Evolutionary conservation across 2,797 vertebrate species (phyloP).

Genomic region (Pristis pectinata): DNA sequence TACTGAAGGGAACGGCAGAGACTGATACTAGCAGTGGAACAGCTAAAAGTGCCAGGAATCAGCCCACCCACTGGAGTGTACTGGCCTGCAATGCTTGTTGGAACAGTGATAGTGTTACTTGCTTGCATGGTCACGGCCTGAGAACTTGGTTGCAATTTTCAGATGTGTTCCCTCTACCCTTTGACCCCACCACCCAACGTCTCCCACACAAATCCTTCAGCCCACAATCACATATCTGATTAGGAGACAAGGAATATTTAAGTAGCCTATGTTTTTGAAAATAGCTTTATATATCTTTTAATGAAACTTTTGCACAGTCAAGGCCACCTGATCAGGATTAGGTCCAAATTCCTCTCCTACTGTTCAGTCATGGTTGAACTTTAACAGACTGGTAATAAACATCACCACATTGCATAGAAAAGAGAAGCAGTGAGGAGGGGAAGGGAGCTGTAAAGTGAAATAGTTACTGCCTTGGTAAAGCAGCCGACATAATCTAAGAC

Average conservation of each 20-base stretch:
- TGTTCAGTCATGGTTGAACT: not conserved
- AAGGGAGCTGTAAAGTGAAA: not conserved
- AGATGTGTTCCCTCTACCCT: not conserved
- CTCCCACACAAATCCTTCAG: not conserved
- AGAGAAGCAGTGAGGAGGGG: not conserved
- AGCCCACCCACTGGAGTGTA: not conserved
- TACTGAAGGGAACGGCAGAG: not conserved
- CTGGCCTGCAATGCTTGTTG: not conserved
- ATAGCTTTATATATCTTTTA: not conserved
- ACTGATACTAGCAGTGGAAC: not conserved
- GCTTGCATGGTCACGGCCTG: not conserved
- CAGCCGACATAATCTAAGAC: no score
- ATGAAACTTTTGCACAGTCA: not conserved
- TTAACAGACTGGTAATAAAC: constrained; percentile 27
- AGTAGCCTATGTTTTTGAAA: not conserved
- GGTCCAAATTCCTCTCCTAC: constrained; percentile 27
- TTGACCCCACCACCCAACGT: not conserved
- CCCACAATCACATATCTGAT: not conserved
- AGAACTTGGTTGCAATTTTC: constrained; percentile 16
- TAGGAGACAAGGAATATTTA: not conserved
- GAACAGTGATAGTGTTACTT: not conserved
- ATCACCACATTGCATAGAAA: not conserved
- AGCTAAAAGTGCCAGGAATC: not conserved
- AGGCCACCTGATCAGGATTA: not conserved
- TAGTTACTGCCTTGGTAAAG: no score